These are phyloP conservation scores for Hormiphora californensis DNA, from an alignment of 37 sponge, comb jelly and placozoan species.

Conservation along the genomic window DNA sequence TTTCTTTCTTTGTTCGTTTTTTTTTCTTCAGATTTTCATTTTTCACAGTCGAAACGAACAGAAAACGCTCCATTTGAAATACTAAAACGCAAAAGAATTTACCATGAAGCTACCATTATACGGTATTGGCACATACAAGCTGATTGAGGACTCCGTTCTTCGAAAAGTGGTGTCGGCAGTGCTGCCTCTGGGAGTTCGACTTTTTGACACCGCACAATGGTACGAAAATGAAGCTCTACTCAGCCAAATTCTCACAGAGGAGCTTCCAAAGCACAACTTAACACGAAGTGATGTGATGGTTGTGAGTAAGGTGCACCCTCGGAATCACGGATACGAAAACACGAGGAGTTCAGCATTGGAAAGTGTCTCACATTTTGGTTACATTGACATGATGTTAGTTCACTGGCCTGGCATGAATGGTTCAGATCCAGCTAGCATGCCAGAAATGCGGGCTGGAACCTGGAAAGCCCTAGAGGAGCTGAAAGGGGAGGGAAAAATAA, in stretches of 20 bases:
- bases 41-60: too few relatives aligned
- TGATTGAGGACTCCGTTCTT: constrained; percentile 46
- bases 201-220: constrained; percentile 67
- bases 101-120: not conserved
- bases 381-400: constrained; percentile 61
- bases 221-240: constrained; percentile 60
- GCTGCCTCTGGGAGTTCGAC: constrained; percentile 53
- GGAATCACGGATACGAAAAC: constrained; percentile 63
- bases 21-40: too few relatives aligned
- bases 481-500: constrained; percentile 54
- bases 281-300: constrained; percentile 56
- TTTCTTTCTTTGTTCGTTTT: too few relatives aligned
- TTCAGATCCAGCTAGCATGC: constrained; percentile 53
- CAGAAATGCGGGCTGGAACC: constrained; percentile 59
- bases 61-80: too few relatives aligned
- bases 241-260: constrained; percentile 29
- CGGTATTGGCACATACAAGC: constrained; percentile 65
- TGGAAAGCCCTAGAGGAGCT: constrained; percentile 67
- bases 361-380: constrained; percentile 22
- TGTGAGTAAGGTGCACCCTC: constrained; percentile 61
- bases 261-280: constrained; percentile 48
- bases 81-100: too few relatives aligned
- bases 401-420: constrained; percentile 68
- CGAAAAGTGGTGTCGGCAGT: constrained; percentile 43
- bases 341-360: constrained; percentile 53